Evolutionary conservation across 37 sponge, comb jelly and placozoan genomes (phyloP).

Genomic region (Diacarnus erythraeanus): DNA sequence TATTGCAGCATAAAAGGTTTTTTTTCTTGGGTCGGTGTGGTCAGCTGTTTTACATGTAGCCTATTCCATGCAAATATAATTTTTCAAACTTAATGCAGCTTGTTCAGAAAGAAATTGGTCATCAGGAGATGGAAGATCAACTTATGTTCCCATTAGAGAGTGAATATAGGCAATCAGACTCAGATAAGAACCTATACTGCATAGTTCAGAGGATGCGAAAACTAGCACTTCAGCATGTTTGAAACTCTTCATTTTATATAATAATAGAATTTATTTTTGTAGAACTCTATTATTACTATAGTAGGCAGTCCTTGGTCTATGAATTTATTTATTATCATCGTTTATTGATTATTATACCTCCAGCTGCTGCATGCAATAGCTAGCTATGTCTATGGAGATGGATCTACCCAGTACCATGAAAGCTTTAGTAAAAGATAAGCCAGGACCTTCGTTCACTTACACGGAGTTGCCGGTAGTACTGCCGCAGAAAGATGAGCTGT

Average conservation of each 20-base stretch:
- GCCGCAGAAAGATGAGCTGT: slow-evolving; percentile 71
- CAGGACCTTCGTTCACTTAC: slow-evolving; percentile 59
- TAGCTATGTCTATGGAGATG: no score
- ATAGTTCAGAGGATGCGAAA: slow-evolving; percentile 30
- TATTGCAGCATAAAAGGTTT: no score
- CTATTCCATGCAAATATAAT: no score
- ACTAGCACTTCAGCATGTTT: slow-evolving; percentile 30
- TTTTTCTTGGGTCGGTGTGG: no score
- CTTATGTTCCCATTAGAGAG: background rate
- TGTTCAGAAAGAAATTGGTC: background rate
- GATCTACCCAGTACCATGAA: slow-evolving; percentile 61
- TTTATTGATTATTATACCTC: no score
- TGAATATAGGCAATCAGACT: slow-evolving; percentile 7
- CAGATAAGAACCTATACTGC: slow-evolving; percentile 45
- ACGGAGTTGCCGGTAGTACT: slow-evolving; percentile 69
- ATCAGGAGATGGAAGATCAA: background rate
- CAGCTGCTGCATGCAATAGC: no score
- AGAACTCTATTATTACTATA: no score
- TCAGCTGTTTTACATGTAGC: no score
- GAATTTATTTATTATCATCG: no score
- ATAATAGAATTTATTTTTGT: no score
- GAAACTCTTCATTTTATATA: background rate
- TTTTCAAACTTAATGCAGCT: background rate
- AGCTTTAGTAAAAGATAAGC: slow-evolving; percentile 76
- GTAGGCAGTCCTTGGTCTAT: no score